These are phyloP conservation scores for Dynastes hyllus DNA, from an alignment of 2,888 invertebrate species.

Conservation along the genomic window DNA sequence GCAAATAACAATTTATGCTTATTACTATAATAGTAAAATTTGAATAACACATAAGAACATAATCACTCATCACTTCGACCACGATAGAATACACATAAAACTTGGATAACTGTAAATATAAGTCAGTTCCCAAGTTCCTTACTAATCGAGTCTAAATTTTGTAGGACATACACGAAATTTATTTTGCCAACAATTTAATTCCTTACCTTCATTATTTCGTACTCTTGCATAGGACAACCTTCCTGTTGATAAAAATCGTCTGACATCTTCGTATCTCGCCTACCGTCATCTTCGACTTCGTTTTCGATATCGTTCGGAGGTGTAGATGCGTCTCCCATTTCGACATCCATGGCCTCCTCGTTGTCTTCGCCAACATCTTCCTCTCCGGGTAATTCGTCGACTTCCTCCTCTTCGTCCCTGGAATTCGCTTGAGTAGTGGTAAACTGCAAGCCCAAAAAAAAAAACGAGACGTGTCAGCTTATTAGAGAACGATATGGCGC, in stretches of 20 bases:
- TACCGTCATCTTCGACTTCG: conserved; percentile 65
- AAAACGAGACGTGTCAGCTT: conserved; percentile 16
- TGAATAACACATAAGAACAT: too few relatives aligned
- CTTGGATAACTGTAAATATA: too few relatives aligned
- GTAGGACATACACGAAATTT: too few relatives aligned
- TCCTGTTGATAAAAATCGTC: conserved; percentile 69
- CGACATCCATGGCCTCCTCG: conserved; percentile 17
- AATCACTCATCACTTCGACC: too few relatives aligned
- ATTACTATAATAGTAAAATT: too few relatives aligned
- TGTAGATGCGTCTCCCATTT: conserved; percentile 38
- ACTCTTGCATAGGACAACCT: conserved; percentile 79
- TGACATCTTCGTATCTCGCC: conserved; percentile 60
- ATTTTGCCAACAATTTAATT: too few relatives aligned
- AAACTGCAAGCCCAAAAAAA: conserved; percentile 31
- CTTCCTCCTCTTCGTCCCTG: conserved; percentile 12
- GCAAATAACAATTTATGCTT: too few relatives aligned
- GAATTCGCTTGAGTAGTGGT: conserved; percentile 18
- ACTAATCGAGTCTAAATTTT: too few relatives aligned
- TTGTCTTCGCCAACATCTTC: conserved; percentile 27
- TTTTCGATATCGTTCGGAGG: conserved; percentile 63
- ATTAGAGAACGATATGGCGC: conserved; percentile 16
- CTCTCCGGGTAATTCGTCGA: conserved; percentile 13
- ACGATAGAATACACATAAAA: too few relatives aligned
- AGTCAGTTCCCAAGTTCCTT: too few relatives aligned
- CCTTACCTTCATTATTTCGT: conserved; percentile 81